Evolutionary conservation across 2,113 vertebrate genomes (phyloP).

Genomic region (Glaucomys volans): DNA sequence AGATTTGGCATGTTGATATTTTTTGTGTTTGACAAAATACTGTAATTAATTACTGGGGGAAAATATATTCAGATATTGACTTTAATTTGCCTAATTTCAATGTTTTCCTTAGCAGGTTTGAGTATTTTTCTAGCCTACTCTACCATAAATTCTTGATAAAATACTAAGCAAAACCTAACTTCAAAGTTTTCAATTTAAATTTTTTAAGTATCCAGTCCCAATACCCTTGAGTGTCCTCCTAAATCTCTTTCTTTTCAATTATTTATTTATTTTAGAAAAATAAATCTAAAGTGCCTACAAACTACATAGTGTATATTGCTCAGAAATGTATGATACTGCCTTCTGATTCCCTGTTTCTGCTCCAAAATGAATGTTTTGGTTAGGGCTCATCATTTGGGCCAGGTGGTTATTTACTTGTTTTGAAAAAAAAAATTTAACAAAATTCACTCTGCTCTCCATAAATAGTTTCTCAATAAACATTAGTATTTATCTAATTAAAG

Average conservation of each 20-base stretch:
- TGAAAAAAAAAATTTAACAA: neutral
- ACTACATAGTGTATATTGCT: neutral
- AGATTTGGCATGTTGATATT: neutral
- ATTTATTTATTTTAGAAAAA: constrained; percentile 1
- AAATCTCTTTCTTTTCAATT: neutral
- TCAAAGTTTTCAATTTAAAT: constrained; percentile 16
- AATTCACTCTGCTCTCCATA: neutral
- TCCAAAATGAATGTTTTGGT: neutral
- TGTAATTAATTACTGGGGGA: constrained; percentile 36
- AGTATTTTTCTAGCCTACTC: neutral
- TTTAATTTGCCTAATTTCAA: constrained; percentile 38
- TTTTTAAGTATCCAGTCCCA: neutral
- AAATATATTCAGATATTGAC: neutral
- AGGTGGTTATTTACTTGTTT: neutral
- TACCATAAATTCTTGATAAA: neutral
- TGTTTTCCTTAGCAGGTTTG: neutral
- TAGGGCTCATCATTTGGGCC: neutral
- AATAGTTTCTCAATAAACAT: neutral
- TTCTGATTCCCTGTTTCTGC: neutral
- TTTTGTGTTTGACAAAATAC: constrained; percentile 64
- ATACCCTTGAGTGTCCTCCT: neutral
- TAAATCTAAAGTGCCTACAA: neutral
- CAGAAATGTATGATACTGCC: neutral
- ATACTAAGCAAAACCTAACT: neutral
- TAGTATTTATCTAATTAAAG: neutral